Evolutionary conservation across 2,797 vertebrate species (phyloP), one percentile per base, ranked within the genome.

Genomic region (Stomatorhinus walkeri): DNA sequence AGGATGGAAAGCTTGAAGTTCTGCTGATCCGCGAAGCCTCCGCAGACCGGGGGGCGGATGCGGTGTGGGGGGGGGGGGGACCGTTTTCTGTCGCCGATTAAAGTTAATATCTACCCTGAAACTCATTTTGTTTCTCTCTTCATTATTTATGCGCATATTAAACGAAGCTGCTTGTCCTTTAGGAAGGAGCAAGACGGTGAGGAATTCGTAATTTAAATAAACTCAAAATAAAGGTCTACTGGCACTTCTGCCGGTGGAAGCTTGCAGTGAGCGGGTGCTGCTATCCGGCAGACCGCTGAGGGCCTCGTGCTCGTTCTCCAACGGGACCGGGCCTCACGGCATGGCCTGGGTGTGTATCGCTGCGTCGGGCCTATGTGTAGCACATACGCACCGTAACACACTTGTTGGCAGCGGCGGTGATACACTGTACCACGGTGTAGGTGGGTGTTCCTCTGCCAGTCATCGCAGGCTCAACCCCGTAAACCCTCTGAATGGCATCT

Each of bases 71-170:
- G 48, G 54, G 40, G 81, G 28, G 43, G 43, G 43, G 43, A 0
- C 54, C 16, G n/a, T 85, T 85, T 48, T 68, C 81, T 85, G 36
- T 56, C 56, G 5, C 56, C 59, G 43, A 85, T 64, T 64, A 85
- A 85, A 86, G 83, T 52, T 87, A 86, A 86, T 76, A 64, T 61
- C 88, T 64, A 9, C 84, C 1, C 84, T 48, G 28, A 85, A 72
- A 54, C 64, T 51, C 54, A 83, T 79, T 84, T 85, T 46, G 52
- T 88, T 64, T 48, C 54, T 43, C 24, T 19, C 32, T 24, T 88
- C 79, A 61, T 88, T 88, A 88, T 88, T 51, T 83, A 88, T 88
- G 88, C 52, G 83, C 88, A 88, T 88, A 61, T 19, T 68, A 36
- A 64, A 88, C 24, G 43, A 49, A 81, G 68, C 72, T n/a, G 22